Evolutionary conservation across 53 echinoderm and acorn worm species (phyloP).

Genomic region (Astropecten irregularis): DNA sequence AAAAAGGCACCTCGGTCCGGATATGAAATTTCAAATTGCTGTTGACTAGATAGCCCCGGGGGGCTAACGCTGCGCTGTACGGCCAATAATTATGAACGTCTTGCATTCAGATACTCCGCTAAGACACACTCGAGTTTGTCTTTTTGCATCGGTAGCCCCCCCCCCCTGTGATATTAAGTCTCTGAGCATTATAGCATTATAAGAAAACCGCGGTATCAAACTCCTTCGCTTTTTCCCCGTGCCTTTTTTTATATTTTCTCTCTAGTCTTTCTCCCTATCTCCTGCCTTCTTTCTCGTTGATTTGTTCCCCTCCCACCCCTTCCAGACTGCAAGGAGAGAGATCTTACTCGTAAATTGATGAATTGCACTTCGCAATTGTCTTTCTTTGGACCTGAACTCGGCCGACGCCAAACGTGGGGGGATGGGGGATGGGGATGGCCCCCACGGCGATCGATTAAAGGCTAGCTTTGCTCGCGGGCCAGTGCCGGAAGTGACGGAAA

Average conservation of each 20-base stretch:
- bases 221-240: not conserved
- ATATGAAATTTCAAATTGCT: slow-evolving; percentile 56
- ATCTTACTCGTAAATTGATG: slow-evolving; percentile 33
- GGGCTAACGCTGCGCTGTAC: too few relatives aligned
- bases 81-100: slow-evolving; percentile 38
- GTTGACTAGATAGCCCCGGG: slow-evolving; percentile 27
- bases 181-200: slow-evolving; percentile 15
- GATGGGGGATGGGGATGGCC: not conserved
- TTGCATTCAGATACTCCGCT: slow-evolving; percentile 15
- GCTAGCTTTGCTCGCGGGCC: slow-evolving; percentile 25
- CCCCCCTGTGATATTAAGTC: not conserved
- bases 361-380: slow-evolving; percentile 32
- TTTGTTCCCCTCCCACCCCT: too few relatives aligned
- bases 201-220: slow-evolving; percentile 12
- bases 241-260: too few relatives aligned
- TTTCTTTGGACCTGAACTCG: slow-evolving; percentile 27
- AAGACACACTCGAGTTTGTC: slow-evolving; percentile 41
- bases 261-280: too few relatives aligned
- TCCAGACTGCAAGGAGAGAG: too few relatives aligned
- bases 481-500: slow-evolving; percentile 50
- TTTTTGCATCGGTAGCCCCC: slow-evolving; percentile 4
- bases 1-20: slow-evolving; percentile 36
- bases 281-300: too few relatives aligned
- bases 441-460: slow-evolving; percentile 44
- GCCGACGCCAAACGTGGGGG: not conserved